Conservation (phyloP, 2,888 invertebrate species). For the Pomacea canaliculata region DNA sequence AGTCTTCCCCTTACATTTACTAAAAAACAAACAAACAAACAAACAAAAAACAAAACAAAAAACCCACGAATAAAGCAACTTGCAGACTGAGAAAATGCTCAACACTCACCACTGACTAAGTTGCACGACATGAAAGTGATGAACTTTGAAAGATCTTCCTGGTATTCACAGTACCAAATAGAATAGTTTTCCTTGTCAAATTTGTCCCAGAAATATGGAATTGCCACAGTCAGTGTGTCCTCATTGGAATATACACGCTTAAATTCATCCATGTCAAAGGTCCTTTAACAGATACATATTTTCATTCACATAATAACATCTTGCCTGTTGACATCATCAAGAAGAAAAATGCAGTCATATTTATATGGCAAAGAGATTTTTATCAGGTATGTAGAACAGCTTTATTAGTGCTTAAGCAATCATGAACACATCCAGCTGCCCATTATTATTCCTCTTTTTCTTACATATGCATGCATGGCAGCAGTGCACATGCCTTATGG, state of each 20-base stretch:
- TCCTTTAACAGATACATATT: conserved; percentile 73
- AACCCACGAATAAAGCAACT: no score
- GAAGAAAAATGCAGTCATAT: no score
- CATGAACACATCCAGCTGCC: conserved; percentile 9
- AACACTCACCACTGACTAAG: conserved; percentile 83
- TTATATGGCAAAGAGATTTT: no score
- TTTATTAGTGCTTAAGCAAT: not conserved
- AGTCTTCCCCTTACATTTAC: not conserved
- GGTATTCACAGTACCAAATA: conserved; percentile 97
- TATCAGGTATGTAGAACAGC: no score
- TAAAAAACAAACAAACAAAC: no score
- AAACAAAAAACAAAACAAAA: no score
- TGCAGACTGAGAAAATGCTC: no score
- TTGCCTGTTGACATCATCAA: not conserved
- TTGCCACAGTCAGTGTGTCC: conserved; percentile 85
- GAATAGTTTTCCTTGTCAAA: conserved; percentile 96
- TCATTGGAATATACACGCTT: conserved; percentile 98
- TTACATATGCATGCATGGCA: conserved; percentile 44
- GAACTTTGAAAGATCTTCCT: conserved; percentile 90
- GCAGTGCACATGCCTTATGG: conserved; percentile 47
- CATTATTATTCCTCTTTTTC: conserved; percentile 42
- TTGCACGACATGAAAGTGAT: conserved; percentile 99
- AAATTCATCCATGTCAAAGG: conserved; percentile 96
- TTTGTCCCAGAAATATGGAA: conserved; percentile 98
- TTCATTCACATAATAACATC: conserved; percentile 5